Evolutionary conservation across 2,113 vertebrate species (phyloP), one percentile per base, ranked within the genome.

Genomic region (Cinclus mexicanus): DNA sequence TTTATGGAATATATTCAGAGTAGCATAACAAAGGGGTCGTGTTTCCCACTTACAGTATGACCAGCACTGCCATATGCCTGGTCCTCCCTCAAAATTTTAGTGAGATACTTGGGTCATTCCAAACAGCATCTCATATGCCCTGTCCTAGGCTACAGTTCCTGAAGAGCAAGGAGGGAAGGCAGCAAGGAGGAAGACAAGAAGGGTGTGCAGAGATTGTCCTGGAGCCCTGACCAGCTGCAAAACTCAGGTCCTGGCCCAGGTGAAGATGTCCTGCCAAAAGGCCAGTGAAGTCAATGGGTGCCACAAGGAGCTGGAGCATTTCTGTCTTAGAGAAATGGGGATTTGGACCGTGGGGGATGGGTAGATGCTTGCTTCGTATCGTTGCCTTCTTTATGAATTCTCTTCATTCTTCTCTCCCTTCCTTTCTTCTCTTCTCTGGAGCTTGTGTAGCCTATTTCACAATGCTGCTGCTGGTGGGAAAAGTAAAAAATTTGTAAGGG

Each of bases 331-430:
- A 61, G 9, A 55, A 68, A 42, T 47, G 31, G 2, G 4, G 1
- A 1, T 7, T 64, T 65, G 37, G n/a, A 78, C 2, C 25, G 10
- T 69, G 31, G 2, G 9, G 5, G 8, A 44, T 7, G 7, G 6
- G 3, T 2, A 28, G 2, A 9, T 3, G 1, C 25, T 20, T 57
- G 6, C 6, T 76, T 67, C 46, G 13, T 2, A 7, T 29, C 20
- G 2, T 47, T 42, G 33, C 26, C 22, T 89, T 49, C 17, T 56
- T 64, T 17, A 64, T 42, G 49, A 88, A 20, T 26, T 31, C 22
- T 24, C 31, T 67, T 63, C 29, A 31, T 60, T 46, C 63, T 49
- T 12, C 33, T 41, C 6, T 7, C 4, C 4, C 14, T 2, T 26
- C 44, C 28, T 68, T 76, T 60, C 26, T 56, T 53, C 20, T 60